Evolutionary conservation across 2,797 vertebrate species (phyloP).

Genomic region (Pangasius mekongensis): DNA sequence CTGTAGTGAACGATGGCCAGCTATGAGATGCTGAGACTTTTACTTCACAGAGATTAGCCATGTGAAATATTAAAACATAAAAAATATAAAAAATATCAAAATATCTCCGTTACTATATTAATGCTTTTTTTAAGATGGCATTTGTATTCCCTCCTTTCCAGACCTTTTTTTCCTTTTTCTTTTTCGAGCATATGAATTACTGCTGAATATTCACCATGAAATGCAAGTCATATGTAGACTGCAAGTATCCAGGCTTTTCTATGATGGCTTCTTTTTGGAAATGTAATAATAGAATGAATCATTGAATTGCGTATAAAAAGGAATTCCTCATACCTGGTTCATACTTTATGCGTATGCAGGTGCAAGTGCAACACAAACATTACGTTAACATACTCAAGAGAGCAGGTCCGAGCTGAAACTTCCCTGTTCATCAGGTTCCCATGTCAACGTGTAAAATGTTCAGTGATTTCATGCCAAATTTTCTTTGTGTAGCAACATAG

Average conservation of each 20-base stretch:
- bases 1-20: constrained; percentile 56
- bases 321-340: neutral
- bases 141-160: constrained; percentile 74
- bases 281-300: neutral
- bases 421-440: neutral
- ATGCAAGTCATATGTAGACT: neutral
- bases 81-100: constrained; percentile 70
- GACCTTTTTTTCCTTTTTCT: neutral
- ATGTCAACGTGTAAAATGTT: neutral
- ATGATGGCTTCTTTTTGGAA: neutral
- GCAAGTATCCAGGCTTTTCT: neutral
- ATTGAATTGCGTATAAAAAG: too few relatives aligned
- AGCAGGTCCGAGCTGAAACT: neutral
- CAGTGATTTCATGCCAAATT: neutral
- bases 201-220: constrained; percentile 7
- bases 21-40: constrained; percentile 63
- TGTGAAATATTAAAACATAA: constrained; percentile 74
- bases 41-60: constrained; percentile 64
- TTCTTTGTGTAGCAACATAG: neutral
- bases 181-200: constrained; percentile 6
- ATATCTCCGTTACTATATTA: constrained; percentile 80
- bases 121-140: constrained; percentile 81
- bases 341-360: neutral
- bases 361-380: neutral
- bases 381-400: neutral